phyloP scores from a whole-genome alignment of 2,888 invertebrate species.

The Pherbina coryleti region DNA sequence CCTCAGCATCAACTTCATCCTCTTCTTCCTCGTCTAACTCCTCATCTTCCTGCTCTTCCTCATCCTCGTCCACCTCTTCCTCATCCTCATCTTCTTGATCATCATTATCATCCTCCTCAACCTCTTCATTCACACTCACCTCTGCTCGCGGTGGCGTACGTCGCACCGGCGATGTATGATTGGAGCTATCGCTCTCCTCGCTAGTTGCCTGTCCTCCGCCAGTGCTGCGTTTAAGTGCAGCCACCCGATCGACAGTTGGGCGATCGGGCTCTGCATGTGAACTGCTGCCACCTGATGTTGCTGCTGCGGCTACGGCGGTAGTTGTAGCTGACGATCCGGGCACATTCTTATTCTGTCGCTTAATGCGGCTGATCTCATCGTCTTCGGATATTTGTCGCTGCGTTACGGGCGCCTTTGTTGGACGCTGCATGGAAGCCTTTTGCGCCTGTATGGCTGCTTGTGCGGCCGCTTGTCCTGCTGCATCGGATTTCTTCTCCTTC shows the following conservation, averaged over 20 bases:
- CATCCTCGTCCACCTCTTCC: conserved; percentile 29
- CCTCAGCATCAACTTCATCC: conserved; percentile 27
- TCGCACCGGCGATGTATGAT: conserved; percentile 74
- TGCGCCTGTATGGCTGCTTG: conserved; percentile 71
- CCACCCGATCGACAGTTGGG: conserved; percentile 70
- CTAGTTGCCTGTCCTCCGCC: conserved; percentile 62
- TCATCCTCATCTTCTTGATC: conserved; percentile 27
- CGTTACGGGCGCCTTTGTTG: conserved; percentile 73
- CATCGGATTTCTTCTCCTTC: conserved; percentile 83
- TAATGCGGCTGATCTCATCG: conserved; percentile 88
- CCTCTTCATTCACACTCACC: conserved; percentile 75
- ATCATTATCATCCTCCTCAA: conserved; percentile 56
- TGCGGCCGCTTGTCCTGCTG: conserved; percentile 72
- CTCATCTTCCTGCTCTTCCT: conserved; percentile 30
- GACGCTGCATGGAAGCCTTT: conserved; percentile 71
- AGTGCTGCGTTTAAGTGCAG: conserved; percentile 69
- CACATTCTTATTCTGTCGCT: conserved; percentile 86
- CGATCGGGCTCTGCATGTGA: conserved; percentile 72
- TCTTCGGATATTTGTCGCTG: conserved; percentile 88
- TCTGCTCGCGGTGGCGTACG: conserved; percentile 81
- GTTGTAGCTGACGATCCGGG: conserved; percentile 68
- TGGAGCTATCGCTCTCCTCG: conserved; percentile 73
- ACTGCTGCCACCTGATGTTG: conserved; percentile 63
- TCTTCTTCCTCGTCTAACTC: conserved; percentile 23
- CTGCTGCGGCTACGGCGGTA: conserved; percentile 74